Evolutionary conservation across 2,113 vertebrate genomes (phyloP).

Genomic region (Chauna torquata): DNA sequence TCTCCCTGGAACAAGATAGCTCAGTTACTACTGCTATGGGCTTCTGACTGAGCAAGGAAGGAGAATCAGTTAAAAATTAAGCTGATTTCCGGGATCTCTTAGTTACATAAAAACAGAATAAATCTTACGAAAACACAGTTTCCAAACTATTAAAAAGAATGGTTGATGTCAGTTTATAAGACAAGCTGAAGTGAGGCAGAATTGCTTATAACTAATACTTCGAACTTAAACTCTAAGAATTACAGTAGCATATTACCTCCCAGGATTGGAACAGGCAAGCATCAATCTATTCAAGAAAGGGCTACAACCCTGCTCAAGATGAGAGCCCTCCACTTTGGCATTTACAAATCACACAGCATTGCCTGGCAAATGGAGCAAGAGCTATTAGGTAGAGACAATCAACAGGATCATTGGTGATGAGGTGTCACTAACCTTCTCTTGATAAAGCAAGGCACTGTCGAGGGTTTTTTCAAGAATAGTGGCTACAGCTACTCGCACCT

Average conservation of each 20-base stretch:
- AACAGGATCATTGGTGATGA: not conserved
- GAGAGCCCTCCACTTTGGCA: not conserved
- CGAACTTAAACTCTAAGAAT: not conserved
- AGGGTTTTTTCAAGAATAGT: constrained; percentile 97
- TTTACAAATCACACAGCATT: not conserved
- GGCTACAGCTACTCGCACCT: constrained; percentile 92
- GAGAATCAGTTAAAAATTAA: not conserved
- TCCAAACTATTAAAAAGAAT: constrained; percentile 44
- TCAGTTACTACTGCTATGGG: not conserved
- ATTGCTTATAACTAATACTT: not conserved
- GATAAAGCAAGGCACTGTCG: constrained; percentile 93
- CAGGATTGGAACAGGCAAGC: not conserved
- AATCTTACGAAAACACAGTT: not conserved
- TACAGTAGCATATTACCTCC: not conserved
- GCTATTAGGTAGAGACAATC: not conserved
- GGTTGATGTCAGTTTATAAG: constrained; percentile 24
- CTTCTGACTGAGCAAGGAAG: not conserved
- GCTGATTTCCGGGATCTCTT: not conserved
- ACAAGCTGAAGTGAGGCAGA: constrained; percentile 16
- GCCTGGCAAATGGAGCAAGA: not conserved
- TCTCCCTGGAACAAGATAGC: not conserved
- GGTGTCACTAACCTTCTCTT: constrained; percentile 82
- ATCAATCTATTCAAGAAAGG: not conserved
- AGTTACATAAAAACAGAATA: not conserved
- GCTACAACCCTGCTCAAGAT: not conserved